A percentile compares a stretch with the other conserved stretches of the same genome.
Conservation (phyloP, 92 coral and sea anemone species). For the Paramuricea clavata region DNA sequence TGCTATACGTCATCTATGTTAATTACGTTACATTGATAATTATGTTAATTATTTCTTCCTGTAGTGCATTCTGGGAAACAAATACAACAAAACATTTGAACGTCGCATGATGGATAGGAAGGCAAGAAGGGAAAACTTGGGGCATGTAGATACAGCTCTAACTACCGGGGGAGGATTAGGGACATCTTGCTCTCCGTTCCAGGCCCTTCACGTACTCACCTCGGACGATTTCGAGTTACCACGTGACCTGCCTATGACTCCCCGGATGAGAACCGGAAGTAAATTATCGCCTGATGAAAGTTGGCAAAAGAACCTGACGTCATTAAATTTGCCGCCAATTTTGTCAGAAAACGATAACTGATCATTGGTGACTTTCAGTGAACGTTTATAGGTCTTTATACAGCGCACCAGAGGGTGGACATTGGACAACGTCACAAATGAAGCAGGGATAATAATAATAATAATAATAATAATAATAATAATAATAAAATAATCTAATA, state of each 20-base stretch:
- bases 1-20: background rate
- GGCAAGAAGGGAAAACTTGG: slow-evolving; percentile 85
- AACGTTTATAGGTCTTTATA: too few relatives aligned
- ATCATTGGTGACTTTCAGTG: slow-evolving; percentile 31
- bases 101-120: slow-evolving; percentile 94
- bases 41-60: background rate
- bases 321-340: slow-evolving; percentile 76
- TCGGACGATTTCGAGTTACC: slow-evolving; percentile 82
- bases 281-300: slow-evolving; percentile 69
- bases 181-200: slow-evolving; percentile 88
- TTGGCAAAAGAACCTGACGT: slow-evolving; percentile 69
- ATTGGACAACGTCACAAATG: too few relatives aligned
- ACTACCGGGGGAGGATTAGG: slow-evolving; percentile 84
- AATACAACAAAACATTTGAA: slow-evolving; percentile 88
- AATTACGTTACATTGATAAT: background rate
- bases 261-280: slow-evolving; percentile 82
- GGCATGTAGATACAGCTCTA: slow-evolving; percentile 82
- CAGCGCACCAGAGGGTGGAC: too few relatives aligned
- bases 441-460: too few relatives aligned
- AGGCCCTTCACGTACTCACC: slow-evolving; percentile 87
- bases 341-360: slow-evolving; percentile 67
- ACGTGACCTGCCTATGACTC: slow-evolving; percentile 79
- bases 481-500: too few relatives aligned
- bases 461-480: too few relatives aligned
- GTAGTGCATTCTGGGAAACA: slow-evolving; percentile 92